Conservation (phyloP, 2,888 invertebrate genomes). For the Ectobius pallidus region DNA sequence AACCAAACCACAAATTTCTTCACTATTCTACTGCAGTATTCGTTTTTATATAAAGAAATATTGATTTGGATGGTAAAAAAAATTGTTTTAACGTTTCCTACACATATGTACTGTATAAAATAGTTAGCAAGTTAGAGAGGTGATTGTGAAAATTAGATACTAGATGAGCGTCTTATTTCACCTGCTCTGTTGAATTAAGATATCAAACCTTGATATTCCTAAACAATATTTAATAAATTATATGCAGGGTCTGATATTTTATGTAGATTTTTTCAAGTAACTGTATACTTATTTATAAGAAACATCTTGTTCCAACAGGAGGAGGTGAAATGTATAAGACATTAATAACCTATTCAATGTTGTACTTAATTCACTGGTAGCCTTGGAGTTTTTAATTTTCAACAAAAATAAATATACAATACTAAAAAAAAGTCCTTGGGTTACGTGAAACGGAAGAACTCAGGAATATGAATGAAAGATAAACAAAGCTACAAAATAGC, state of each 20-base stretch:
- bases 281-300: no score
- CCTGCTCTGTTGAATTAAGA: slow-evolving; percentile 13
- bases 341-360: slow-evolving; percentile 27
- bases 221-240: background rate
- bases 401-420: slow-evolving; percentile 33
- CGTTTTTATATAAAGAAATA: slow-evolving; percentile 1
- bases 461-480: slow-evolving; percentile 37
- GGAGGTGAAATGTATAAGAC: slow-evolving; percentile 26
- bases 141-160: slow-evolving; percentile 30
- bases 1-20: slow-evolving; percentile 11
- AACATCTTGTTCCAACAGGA: slow-evolving; percentile 19
- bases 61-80: slow-evolving; percentile 16
- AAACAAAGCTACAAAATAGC: slow-evolving; percentile 23
- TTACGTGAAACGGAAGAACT: slow-evolving; percentile 33
- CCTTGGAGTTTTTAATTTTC: slow-evolving; percentile 37
- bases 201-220: background rate
- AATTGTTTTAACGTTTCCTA: slow-evolving; percentile 23
- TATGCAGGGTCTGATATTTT: slow-evolving; percentile 24
- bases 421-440: slow-evolving; percentile 29
- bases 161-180: slow-evolving; percentile 33
- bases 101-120: slow-evolving; percentile 32
- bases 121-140: slow-evolving; percentile 31
- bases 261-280: background rate
- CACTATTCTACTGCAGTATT: slow-evolving; percentile 4
- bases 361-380: slow-evolving; percentile 38